Evolutionary conservation across 2,888 invertebrate species (phyloP).

Genomic region (Chesias legatella): DNA sequence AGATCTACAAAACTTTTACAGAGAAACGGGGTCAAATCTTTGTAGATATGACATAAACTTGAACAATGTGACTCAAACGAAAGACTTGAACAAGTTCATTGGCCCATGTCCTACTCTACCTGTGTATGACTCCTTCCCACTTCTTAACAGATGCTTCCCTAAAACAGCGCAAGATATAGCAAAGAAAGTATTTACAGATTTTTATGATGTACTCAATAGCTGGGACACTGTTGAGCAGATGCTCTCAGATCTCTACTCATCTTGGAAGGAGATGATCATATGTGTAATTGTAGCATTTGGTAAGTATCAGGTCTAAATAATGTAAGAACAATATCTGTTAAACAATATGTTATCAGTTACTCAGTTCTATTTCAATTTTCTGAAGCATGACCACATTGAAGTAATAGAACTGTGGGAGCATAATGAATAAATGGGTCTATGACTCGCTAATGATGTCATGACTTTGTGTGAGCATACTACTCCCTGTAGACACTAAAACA

Average conservation of each 20-base stretch:
- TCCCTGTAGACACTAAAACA: not conserved
- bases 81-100: slow-evolving; percentile 67
- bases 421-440: slow-evolving; percentile 8
- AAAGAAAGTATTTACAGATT: slow-evolving; percentile 82
- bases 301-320: slow-evolving; percentile 65
- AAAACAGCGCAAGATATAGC: slow-evolving; percentile 84
- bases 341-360: not conserved
- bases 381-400: not conserved
- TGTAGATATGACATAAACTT: slow-evolving; percentile 87
- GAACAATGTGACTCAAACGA: slow-evolving; percentile 65
- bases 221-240: slow-evolving; percentile 95
- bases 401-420: slow-evolving; percentile 6
- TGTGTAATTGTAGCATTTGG: slow-evolving; percentile 90
- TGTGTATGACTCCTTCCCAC: slow-evolving; percentile 87
- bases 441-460: slow-evolving; percentile 16
- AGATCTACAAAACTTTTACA: slow-evolving; percentile 87
- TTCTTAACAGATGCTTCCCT: slow-evolving; percentile 94
- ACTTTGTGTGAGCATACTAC: slow-evolving; percentile 1
- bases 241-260: slow-evolving; percentile 91
- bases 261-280: slow-evolving; percentile 92
- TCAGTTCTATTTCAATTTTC: slow-evolving; percentile 5
- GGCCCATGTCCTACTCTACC: slow-evolving; percentile 91
- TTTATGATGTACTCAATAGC: slow-evolving; percentile 91
- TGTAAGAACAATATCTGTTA: not conserved
- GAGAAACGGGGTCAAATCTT: slow-evolving; percentile 85